Evolutionary conservation across 2,797 vertebrate species (phyloP), one percentile per base, ranked within the genome.

Genomic region (Neolamprologus multifasciatus): DNA sequence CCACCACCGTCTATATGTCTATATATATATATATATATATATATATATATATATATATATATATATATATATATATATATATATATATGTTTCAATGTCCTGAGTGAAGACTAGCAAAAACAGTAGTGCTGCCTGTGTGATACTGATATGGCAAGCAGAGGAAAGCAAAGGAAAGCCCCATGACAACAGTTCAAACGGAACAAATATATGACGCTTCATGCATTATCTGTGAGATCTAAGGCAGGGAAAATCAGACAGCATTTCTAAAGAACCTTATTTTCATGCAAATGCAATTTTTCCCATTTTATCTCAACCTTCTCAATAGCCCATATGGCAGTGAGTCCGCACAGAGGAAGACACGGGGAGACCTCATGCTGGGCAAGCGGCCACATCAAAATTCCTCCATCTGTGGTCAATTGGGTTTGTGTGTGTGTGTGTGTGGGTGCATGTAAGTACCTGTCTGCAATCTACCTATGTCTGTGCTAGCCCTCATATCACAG

Each of bases 181-280:
- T 91, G 93, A 94, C 88, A 87, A 85, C 81, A 93, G 91, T 94
- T 96, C 88, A 94, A 94, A 94, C 92, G 82, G 92, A 92, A 91
- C 81, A 93, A 93, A 93, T 91, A 91, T 88, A 91, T 86, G 54
- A 90, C 5, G 78, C 89, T 90, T 85, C 89, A 91, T 91, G 87
- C 89, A 87, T 95, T 90, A 88, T 89, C 89, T 54, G 87, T 79
- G 86, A 96, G 94, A 96, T 96, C 94, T 94, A 84, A 96, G 81
- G 86, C 78, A 69, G 90, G 67, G 69, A 55, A 92, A 95, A 95
- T 96, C 93, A 93, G 92, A 92, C 86, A 40, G 95, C 91, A 95
- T 96, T 83, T 85, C 94, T 94, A 93, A 96, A 94, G 92, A 95
- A 92, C 85, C 94, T 95, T 92, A 96, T 96, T 95, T 96, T 95